Base-by-base conservation (phyloP, 2,113 vertebrate species). In the Acrocephalus kingi region DNA sequence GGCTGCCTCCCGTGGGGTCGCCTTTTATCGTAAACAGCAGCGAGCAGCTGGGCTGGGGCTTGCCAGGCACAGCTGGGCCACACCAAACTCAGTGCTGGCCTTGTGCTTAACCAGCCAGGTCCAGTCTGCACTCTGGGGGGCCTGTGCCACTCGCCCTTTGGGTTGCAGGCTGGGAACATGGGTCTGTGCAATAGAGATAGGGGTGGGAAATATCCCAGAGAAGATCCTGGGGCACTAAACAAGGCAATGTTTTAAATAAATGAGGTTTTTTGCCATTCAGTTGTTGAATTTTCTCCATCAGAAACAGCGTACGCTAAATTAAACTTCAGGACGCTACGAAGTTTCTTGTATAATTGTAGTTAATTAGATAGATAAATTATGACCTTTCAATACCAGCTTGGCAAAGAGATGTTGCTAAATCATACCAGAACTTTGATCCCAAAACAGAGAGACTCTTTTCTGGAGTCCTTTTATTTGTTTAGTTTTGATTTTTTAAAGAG, bases 21-120 rank as follows among this genome's bases (percentile, higher is more conserved):
- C 59, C 77, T 93, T 51, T 94, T 94, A 89, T 83, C 19, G 63
- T 91, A 96, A 97, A 93, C 7, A 48, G 41, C 4, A 46, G 45
- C 49, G 4, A 1, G 31, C 78, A 80, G 78, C 89, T 76, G 84
- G 90, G 66, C 64, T 58, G 48, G 56, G 77, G 43, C 59, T 68
- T 89, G 87, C 89, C 77, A 20, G 58, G 84, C 91, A 84, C 52
- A 35, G 23, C 66, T 51, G 52, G 51, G 77, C 58, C 64, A 24
- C 84, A 46, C 81, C 25, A 23, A 66, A n/a, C 74, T 37, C 62
- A 3, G 13, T 1, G 75, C 27, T 82, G 74, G 20, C 74, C 74
- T 54, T 21, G 37, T 13, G 11, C 48, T 72, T n/a, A 85, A 15
- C 23, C 14, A 39, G 4, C 16, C 0, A 2, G 61, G 46, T 46